These are phyloP conservation scores for Drosophila mercatorum DNA, from an alignment of 2,888 invertebrate genomes.

Conservation along the genomic window DNA sequence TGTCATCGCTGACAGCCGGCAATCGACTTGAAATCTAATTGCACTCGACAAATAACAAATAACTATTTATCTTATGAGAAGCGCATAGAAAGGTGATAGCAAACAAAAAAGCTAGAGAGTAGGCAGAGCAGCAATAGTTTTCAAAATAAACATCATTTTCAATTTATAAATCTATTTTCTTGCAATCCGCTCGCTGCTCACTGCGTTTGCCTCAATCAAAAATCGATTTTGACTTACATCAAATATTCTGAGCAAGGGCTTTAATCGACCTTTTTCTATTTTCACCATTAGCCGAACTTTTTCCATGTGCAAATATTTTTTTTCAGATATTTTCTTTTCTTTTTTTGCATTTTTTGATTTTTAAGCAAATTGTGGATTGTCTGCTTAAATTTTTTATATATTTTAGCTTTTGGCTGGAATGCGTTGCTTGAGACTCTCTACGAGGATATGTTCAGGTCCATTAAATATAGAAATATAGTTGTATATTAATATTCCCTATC, in stretches of 20 bases:
- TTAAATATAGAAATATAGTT: neutral
- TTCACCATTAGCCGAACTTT: neutral
- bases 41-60: conserved; percentile 3
- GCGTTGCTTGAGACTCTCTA: neutral
- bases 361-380: neutral
- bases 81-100: neutral
- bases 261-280: neutral
- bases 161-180: neutral
- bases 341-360: neutral
- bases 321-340: no score
- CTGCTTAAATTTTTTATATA: neutral
- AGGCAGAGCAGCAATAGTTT: no score
- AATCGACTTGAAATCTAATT: conserved; percentile 36
- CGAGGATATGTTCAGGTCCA: neutral
- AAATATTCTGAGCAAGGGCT: neutral
- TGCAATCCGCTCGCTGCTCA: no score
- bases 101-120: no score
- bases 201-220: neutral
- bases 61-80: conserved; percentile 2
- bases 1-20: conserved; percentile 27
- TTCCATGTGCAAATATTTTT: neutral
- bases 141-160: neutral
- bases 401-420: neutral
- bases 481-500: no score
- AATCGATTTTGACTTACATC: neutral